Evolutionary conservation across 1,140 invertebrate species (phyloP), one percentile per base, ranked within the genome.

Genomic region (Lucilia sericata): DNA sequence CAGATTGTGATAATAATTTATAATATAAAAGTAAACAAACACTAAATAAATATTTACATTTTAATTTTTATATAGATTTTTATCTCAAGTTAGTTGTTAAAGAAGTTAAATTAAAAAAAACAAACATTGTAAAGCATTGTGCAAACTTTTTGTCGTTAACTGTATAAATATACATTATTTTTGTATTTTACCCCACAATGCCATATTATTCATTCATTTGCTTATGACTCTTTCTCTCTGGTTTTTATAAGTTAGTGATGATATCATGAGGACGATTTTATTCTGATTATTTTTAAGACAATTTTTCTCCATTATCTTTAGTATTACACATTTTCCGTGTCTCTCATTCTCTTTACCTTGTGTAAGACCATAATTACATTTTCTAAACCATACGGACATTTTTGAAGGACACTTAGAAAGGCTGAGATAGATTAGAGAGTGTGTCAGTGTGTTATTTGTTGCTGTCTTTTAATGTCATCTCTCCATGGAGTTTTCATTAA

Each of bases 381-480:
- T 21, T 70, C 19, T 21, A 70, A 70, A 70, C n/a, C 65, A 70
- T 70, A 70, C 65, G 65, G 65, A 70, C 65, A 21, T 70, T 70
- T 70, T 70, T 30, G 25, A 70, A 70, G 65, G 65, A 70, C 65
- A 21, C 21, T 70, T 70, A 70, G 7, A 21, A 8, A 70, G 25
- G 25, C 25, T 30, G 25, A 30, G 25, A 2, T 30, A 30, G 25
- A 55, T 55, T 55, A 17, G 51, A 12, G 13, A 5, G 51, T 55
- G 17, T 55, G 51, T n/a, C 14, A 12, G 21, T 21, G 19, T 70
- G 5, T 9, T 70, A 4, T 21, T 21, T 21, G 65, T 70, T 70
- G 55, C n/a, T 60, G 21, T 70, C 65, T 21, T 70, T 2, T 70
- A 21, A 21, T 55, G 51, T 55, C 51, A 55, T 55, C 51, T 55